Evolutionary conservation across 2,888 invertebrate genomes (phyloP).

Genomic region (Tenthredo notha): DNA sequence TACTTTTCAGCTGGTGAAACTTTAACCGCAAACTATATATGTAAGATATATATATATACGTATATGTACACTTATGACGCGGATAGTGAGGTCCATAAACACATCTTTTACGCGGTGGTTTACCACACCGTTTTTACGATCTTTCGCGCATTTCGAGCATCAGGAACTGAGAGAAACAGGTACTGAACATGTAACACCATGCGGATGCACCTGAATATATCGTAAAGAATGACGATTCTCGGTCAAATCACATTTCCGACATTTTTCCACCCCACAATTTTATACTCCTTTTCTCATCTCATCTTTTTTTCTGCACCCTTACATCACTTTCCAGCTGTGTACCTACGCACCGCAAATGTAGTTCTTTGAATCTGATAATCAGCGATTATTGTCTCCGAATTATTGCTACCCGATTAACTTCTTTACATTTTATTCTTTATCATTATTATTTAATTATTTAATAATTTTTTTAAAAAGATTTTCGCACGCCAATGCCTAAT

Average conservation of each 20-base stretch:
- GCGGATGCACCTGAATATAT: slow-evolving; percentile 12
- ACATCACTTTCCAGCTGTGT: not conserved
- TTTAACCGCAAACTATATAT: not conserved
- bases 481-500: not conserved
- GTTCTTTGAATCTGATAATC: not conserved
- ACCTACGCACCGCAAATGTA: not conserved
- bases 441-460: too few relatives aligned
- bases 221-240: not conserved
- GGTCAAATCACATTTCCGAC: not conserved
- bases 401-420: not conserved
- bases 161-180: not conserved
- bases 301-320: not conserved
- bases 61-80: not conserved
- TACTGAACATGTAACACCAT: not conserved
- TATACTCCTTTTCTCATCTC: not conserved
- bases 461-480: not conserved
- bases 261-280: not conserved
- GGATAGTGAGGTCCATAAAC: slow-evolving; percentile 12
- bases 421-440: not conserved
- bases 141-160: not conserved
- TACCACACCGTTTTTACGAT: slow-evolving; percentile 33
- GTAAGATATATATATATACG: not conserved
- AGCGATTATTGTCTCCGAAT: not conserved
- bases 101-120: slow-evolving; percentile 35
- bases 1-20: slow-evolving; percentile 10